phyloP scores from a whole-genome alignment of 2,113 vertebrate genomes.

The Melanotaenia duboulayi region DNA sequence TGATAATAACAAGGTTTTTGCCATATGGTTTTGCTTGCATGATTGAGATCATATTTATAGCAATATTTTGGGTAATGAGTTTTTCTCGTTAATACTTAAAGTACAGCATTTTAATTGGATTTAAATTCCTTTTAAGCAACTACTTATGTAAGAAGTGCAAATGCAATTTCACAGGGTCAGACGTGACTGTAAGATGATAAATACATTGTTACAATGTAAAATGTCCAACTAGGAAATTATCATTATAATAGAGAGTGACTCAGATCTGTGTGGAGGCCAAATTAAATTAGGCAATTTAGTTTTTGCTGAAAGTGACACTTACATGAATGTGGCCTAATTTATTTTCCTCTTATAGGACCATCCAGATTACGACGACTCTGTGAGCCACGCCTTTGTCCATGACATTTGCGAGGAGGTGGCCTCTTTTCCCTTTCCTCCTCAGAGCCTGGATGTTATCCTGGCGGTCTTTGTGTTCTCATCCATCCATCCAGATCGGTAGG shows the following conservation, averaged over 20 bases:
- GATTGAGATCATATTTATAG: too few species aligned
- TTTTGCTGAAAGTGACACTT: constrained; percentile 11
- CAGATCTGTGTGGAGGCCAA: neutral
- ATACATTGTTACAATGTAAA: neutral
- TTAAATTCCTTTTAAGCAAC: neutral
- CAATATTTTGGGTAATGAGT: too few species aligned
- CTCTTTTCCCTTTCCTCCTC: constrained; percentile 89
- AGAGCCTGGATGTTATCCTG: constrained; percentile 89
- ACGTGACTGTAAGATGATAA: neutral
- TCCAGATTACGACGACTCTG: constrained; percentile 82
- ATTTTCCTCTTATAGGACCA: constrained; percentile 81
- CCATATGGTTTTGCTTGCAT: too few species aligned
- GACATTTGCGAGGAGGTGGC: constrained; percentile 87
- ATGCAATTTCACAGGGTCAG: neutral
- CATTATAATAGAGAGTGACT: neutral
- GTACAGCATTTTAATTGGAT: too few species aligned
- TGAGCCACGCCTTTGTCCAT: constrained; percentile 91
- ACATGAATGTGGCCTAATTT: constrained; percentile 8
- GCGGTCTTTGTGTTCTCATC: constrained; percentile 93
- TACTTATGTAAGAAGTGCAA: neutral
- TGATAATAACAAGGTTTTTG: too few species aligned
- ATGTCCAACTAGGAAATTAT: neutral
- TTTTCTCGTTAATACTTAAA: too few species aligned
- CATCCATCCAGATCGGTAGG: constrained; percentile 92
- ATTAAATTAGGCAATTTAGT: neutral